Base-by-base conservation (phyloP, 37 sponge, comb jelly and placozoan genomes). In the Agelas oroides region DNA sequence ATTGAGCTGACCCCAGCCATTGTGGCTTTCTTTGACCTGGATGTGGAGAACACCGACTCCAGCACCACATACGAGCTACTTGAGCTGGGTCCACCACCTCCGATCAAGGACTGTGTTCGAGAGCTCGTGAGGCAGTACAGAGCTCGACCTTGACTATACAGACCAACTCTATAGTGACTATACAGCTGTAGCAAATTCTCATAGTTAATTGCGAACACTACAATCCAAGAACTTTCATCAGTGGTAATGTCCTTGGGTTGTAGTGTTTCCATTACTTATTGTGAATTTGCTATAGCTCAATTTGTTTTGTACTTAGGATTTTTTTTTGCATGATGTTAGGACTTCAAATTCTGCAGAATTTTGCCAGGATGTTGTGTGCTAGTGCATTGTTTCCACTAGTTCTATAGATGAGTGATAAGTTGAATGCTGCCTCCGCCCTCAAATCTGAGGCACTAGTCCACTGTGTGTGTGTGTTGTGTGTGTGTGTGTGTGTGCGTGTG, bases 351-450 rank as follows among this genome's bases (percentile, higher is more conserved):
- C 63, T 75, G 65, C 94, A 93, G 70, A 91, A 93, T 16, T 36
- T 53, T 21, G 66, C 41, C 25, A 96, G 70, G 2, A 85, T 62
- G 38, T 88, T 83, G 24, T 70, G 53, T 21, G 97, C 95, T 35
- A 96, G 66, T 21, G 56, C 71, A 0, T 0, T 65, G 68, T 86
- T 89, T 0, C 92, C 94, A 67, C 89, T 91, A 40, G 71, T 33
- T 38, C 71, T 72, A 77, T 96, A 96, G 78, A 96, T 91, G 15
- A 88, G 92, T 0, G 94, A 87, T 0, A 96, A 76, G 37, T 96
- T 96, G 79, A 84, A 93, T 20, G 92, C 94, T 20, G 97, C 97
- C 54, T 96, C 97, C 56, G 70, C 52, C 21, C 71, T 71, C 24
- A 96, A 57, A 76, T 87, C 85, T 39, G 84, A 81, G n/a, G n/a